phyloP scores from a whole-genome alignment of 2,113 vertebrate genomes.

The Thinocorus orbignyianus region DNA sequence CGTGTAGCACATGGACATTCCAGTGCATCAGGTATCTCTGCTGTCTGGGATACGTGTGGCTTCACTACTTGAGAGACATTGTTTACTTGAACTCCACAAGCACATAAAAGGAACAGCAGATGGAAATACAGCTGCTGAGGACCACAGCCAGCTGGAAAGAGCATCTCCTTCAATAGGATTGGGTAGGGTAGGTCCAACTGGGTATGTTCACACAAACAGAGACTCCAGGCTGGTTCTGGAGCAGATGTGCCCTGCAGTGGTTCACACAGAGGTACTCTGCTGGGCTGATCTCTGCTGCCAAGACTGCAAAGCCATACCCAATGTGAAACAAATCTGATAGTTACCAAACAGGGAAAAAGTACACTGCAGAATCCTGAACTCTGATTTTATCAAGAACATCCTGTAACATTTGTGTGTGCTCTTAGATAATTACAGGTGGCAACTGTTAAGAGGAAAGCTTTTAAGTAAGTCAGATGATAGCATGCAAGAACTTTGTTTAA shows the following conservation, averaged over 20 bases:
- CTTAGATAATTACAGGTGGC: background rate
- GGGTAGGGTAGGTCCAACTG: background rate
- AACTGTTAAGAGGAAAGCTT: background rate
- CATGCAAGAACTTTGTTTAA: background rate
- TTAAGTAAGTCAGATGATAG: background rate
- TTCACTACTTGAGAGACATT: background rate
- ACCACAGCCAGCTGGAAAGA: background rate
- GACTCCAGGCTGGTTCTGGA: background rate
- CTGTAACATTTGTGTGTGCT: background rate
- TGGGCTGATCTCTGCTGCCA: background rate
- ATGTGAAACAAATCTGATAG: background rate
- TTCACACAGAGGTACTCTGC: background rate
- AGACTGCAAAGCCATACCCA: background rate
- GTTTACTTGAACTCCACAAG: background rate
- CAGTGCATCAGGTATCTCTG: background rate
- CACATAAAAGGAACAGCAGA: background rate
- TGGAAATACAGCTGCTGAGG: background rate
- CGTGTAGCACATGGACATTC: background rate
- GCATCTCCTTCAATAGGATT: background rate
- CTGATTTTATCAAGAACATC: background rate
- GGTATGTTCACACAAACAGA: background rate
- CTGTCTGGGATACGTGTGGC: background rate
- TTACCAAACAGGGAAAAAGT: background rate
- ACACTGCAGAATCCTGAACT: background rate
- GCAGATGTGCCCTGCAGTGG: background rate